These are phyloP conservation scores for Tipula lateralis DNA, from an alignment of 2,888 invertebrate genomes.

Conservation along the genomic window DNA sequence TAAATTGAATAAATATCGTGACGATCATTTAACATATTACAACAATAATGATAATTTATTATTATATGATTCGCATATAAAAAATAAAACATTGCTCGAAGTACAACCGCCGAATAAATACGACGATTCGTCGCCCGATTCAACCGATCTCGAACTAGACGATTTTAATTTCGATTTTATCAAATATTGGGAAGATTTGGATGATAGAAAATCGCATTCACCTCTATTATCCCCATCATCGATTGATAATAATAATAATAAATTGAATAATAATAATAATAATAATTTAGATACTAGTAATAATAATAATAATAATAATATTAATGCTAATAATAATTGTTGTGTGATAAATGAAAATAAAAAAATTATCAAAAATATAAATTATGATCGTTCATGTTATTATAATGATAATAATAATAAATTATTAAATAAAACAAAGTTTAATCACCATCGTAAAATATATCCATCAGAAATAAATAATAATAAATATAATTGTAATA, in stretches of 20 bases:
- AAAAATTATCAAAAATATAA: background rate
- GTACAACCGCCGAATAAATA: constrained; percentile 46
- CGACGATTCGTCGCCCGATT: constrained; percentile 48
- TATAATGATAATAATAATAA: constrained; percentile 12
- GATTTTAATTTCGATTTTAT: constrained; percentile 49
- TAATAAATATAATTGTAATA: constrained; percentile 36
- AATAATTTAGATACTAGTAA: constrained; percentile 47
- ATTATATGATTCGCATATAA: constrained; percentile 32
- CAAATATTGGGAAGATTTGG: constrained; percentile 49
- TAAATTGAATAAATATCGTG: constrained; percentile 43
- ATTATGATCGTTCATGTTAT: background rate
- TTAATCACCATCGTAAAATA: constrained; percentile 37
- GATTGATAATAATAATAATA: constrained; percentile 26
- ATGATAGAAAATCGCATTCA: constrained; percentile 36
- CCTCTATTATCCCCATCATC: background rate
- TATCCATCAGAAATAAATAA: constrained; percentile 47
- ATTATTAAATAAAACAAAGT: background rate
- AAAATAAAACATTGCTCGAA: constrained; percentile 47
- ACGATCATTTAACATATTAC: constrained; percentile 36
- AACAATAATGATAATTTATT: constrained; percentile 31
- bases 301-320: constrained; percentile 45
- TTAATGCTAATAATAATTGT: constrained; percentile 40
- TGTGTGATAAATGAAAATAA: constrained; percentile 2
- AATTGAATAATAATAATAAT: constrained; percentile 41
- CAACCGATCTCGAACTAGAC: constrained; percentile 48